phyloP scores from a whole-genome alignment of 2,888 invertebrate species.

The Camptogramma bilineatum region DNA sequence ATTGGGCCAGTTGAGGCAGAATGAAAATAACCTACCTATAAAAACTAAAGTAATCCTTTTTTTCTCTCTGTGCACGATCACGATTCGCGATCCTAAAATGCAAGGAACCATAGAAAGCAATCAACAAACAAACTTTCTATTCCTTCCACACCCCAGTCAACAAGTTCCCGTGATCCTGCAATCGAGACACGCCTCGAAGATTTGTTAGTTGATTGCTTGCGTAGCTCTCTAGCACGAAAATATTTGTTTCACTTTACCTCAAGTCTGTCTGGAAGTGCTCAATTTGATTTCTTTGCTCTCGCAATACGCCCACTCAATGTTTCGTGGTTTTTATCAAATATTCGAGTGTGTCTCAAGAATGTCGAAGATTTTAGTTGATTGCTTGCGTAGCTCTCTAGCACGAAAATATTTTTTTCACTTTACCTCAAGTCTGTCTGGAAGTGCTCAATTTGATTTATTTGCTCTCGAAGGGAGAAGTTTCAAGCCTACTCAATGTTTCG shows the following conservation, averaged over 20 bases:
- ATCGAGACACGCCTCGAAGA: slow-evolving; percentile 25
- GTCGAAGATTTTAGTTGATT: slow-evolving; percentile 26
- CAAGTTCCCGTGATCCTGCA: slow-evolving; percentile 26
- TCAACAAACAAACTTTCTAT: slow-evolving; percentile 17
- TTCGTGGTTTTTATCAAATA: too few relatives aligned
- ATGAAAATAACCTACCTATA: too few relatives aligned
- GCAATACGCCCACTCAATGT: too few relatives aligned
- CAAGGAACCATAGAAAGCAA: slow-evolving; percentile 15
- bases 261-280: neutral
- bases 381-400: slow-evolving; percentile 17
- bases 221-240: slow-evolving; percentile 11
- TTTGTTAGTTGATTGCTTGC: slow-evolving; percentile 28
- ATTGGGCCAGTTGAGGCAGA: too few relatives aligned
- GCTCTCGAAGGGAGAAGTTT: too few relatives aligned
- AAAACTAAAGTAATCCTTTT: too few relatives aligned
- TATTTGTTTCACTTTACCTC: slow-evolving; percentile 24
- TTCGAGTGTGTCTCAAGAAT: too few relatives aligned
- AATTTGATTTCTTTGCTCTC: neutral
- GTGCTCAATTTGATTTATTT: neutral
- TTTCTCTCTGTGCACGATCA: too few relatives aligned
- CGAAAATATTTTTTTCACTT: slow-evolving; percentile 22
- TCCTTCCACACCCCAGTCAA: slow-evolving; percentile 23
- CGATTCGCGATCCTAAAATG: slow-evolving; percentile 2
- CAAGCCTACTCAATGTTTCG: too few relatives aligned
- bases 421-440: neutral